Conservation (phyloP, 2,888 invertebrate species). For the Parapristionchus giblindavisi region DNA sequence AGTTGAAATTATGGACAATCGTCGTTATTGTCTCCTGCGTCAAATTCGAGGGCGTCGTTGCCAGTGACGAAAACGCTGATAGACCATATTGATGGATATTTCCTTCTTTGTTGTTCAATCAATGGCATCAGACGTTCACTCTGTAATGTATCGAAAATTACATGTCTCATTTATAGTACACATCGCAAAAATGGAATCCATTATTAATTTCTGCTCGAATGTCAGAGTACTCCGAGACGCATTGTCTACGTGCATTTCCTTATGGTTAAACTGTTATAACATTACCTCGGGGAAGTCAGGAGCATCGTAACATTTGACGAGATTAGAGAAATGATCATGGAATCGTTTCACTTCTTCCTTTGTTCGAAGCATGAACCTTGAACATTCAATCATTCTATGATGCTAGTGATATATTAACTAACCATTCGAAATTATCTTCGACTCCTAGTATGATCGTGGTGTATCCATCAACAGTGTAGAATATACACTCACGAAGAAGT, state of each 20-base stretch:
- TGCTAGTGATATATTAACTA: not conserved
- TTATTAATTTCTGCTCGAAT: not conserved
- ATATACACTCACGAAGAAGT: constrained; percentile 19
- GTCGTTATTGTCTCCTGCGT: constrained; percentile 22
- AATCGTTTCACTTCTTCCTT: constrained; percentile 24
- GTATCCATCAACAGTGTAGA: constrained; percentile 10
- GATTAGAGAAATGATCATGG: not conserved
- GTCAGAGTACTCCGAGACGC: not conserved
- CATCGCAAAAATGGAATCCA: not conserved
- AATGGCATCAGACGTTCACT: not conserved
- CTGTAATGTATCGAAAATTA: no score
- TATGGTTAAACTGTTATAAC: not conserved
- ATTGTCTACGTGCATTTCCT: not conserved
- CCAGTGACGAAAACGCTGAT: constrained; percentile 30
- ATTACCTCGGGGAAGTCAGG: constrained; percentile 35
- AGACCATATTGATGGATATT: constrained; percentile 15
- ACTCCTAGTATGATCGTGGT: constrained; percentile 26
- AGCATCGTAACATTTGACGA: constrained; percentile 16
- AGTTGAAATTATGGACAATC: no score
- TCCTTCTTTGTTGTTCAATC: constrained; percentile 2
- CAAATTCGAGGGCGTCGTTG: constrained; percentile 34
- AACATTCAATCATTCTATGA: not conserved
- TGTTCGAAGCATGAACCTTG: constrained; percentile 37
- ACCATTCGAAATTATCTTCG: constrained; percentile 35
- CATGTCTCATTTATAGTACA: not conserved